Evolutionary conservation across 2,113 vertebrate genomes (phyloP).

Genomic region (Zapus hudsonius): DNA sequence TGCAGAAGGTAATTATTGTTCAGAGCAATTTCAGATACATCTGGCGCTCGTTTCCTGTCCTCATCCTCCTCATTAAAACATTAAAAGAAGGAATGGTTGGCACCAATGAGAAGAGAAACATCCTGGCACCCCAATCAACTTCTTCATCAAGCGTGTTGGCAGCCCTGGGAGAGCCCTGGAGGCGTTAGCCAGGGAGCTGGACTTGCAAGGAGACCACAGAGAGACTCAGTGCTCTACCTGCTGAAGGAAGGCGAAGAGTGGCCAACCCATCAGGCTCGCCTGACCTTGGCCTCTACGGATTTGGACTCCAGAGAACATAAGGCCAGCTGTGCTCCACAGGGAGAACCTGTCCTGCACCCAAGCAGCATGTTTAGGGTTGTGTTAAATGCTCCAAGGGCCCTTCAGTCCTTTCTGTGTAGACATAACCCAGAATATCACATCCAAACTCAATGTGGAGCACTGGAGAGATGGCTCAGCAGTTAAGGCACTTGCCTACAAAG

Average conservation of each 20-base stretch:
- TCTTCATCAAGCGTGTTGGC: slow-evolving; percentile 25
- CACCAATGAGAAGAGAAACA: slow-evolving; percentile 32
- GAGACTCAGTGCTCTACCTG: not conserved
- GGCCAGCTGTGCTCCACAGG: not conserved
- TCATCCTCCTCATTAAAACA: slow-evolving; percentile 50
- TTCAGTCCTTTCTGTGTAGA: not conserved
- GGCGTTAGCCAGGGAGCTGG: not conserved
- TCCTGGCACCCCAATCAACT: not conserved
- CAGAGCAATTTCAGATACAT: slow-evolving; percentile 43
- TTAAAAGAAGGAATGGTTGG: slow-evolving; percentile 60
- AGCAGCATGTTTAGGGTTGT: not conserved
- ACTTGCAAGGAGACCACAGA: not conserved
- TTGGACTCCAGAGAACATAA: not conserved
- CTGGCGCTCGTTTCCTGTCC: slow-evolving; percentile 61
- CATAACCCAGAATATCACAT: not conserved
- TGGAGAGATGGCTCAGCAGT: no score
- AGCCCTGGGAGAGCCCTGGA: not conserved
- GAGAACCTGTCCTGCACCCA: not conserved
- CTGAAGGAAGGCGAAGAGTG: not conserved
- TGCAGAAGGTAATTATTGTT: slow-evolving; percentile 60
- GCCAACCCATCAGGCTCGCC: not conserved
- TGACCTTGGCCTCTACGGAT: not conserved
- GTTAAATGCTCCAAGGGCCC: not conserved
- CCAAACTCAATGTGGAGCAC: not conserved
- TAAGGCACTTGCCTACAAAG: no score